A percentile compares a stretch with the other conserved stretches of the same genome.
Conservation (phyloP, 2,888 invertebrate species). For the Dasysyrphus albostriatus region DNA sequence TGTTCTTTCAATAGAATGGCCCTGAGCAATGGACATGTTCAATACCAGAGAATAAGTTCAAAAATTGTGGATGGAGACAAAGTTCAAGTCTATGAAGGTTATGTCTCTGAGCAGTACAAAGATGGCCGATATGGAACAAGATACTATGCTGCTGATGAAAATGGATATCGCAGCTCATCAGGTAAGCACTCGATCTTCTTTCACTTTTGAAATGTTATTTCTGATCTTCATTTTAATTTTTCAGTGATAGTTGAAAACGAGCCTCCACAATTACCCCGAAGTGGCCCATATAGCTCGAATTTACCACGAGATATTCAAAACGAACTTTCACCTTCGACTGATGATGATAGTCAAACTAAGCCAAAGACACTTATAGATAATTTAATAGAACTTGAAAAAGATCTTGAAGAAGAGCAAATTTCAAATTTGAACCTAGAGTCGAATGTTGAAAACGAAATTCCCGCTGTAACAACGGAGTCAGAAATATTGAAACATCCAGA, state of each 20-base stretch:
- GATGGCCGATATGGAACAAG: slow-evolving; percentile 65
- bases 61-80: slow-evolving; percentile 48
- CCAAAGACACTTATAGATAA: background rate
- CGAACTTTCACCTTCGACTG: background rate
- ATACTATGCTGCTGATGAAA: slow-evolving; percentile 68
- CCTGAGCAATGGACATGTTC: slow-evolving; percentile 65
- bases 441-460: background rate
- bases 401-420: slow-evolving; percentile 1
- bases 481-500: background rate
- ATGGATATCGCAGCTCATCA: slow-evolving; percentile 59
- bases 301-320: background rate
- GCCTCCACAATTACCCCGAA: slow-evolving; percentile 42
- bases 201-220: background rate
- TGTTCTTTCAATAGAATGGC: slow-evolving; percentile 45
- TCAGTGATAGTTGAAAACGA: slow-evolving; percentile 35
- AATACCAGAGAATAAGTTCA: slow-evolving; percentile 66
- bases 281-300: slow-evolving; percentile 11
- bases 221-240: background rate
- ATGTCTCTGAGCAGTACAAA: slow-evolving; percentile 34
- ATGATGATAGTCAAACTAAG: background rate
- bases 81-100: slow-evolving; percentile 61
- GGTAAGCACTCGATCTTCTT: slow-evolving; percentile 13
- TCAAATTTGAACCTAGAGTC: background rate
- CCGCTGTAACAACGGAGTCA: background rate
- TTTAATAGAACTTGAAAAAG: background rate